Evolutionary conservation across 1,140 invertebrate species (phyloP).

Genomic region (Spodoptera frugiperda): DNA sequence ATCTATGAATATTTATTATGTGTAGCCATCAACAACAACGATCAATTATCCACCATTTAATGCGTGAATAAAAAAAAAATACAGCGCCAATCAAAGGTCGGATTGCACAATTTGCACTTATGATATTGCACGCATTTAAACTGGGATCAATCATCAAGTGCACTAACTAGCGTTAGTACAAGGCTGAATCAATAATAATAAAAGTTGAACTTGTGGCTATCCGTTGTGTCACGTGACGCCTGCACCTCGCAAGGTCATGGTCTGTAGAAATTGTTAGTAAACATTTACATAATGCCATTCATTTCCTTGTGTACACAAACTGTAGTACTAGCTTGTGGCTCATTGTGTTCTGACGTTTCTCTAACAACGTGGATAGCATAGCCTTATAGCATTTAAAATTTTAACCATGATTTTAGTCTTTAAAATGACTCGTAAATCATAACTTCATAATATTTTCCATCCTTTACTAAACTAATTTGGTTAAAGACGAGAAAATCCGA

Average conservation of each 20-base stretch:
- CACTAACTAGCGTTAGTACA: conserved; percentile 39
- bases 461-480: no score
- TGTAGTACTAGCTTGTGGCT: no score
- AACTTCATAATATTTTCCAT: no score
- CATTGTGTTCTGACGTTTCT: no score
- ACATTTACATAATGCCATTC: conserved; percentile 14
- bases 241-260: conserved; percentile 51
- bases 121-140: conserved; percentile 16
- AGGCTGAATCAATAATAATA: conserved; percentile 65
- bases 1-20: no score
- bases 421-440: background rate
- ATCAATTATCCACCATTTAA: background rate
- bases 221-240: conserved; percentile 43
- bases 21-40: background rate
- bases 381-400: no score
- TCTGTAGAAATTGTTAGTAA: conserved; percentile 33
- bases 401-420: background rate
- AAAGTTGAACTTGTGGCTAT: conserved; percentile 64
- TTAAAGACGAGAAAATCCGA: background rate
- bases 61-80: conserved; percentile 1
- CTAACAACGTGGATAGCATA: no score
- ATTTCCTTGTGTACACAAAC: background rate
- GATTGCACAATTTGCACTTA: conserved; percentile 10
- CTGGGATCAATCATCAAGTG: conserved; percentile 41
- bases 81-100: conserved; percentile 7